Conservation (phyloP, 1,140 invertebrate species). For the Apis mellifera region DNA sequence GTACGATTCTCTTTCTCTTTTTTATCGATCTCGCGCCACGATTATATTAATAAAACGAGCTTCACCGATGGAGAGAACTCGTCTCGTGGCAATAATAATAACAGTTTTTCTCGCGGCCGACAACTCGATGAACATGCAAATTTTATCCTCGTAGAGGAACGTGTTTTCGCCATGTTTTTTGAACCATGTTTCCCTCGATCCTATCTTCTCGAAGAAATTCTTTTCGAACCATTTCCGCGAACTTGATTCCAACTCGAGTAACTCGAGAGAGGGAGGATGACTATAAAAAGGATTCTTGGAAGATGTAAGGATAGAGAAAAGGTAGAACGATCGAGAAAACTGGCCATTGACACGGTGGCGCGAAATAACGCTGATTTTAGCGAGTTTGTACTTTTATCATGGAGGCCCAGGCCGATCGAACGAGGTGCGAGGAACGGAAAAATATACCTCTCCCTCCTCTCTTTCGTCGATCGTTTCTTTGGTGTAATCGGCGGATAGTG, state of each 20-base stretch:
- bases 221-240: conserved; percentile 11
- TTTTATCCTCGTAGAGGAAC: conserved; percentile 41
- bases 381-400: background rate
- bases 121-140: conserved; percentile 60
- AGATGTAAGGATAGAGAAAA: background rate
- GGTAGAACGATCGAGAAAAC: background rate
- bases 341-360: background rate
- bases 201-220: conserved; percentile 15
- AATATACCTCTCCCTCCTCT: background rate
- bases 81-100: background rate
- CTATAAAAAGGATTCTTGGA: background rate
- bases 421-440: background rate
- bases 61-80: no score
- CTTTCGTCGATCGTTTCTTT: background rate
- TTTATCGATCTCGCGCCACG: background rate
- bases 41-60: no score
- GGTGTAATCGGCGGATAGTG: conserved; percentile 29
- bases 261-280: background rate
- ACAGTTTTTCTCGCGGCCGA: conserved; percentile 32
- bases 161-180: no score
- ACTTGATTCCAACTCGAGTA: background rate
- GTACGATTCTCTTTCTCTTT: background rate
- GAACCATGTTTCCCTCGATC: background rate
- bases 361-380: conserved; percentile 12
- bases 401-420: background rate